Percentiles rank a stretch among this genome's conserved stretches.
Evolutionary conservation across 2,888 invertebrate species (phyloP).

Genomic region (Lampropteryx suffumata): DNA sequence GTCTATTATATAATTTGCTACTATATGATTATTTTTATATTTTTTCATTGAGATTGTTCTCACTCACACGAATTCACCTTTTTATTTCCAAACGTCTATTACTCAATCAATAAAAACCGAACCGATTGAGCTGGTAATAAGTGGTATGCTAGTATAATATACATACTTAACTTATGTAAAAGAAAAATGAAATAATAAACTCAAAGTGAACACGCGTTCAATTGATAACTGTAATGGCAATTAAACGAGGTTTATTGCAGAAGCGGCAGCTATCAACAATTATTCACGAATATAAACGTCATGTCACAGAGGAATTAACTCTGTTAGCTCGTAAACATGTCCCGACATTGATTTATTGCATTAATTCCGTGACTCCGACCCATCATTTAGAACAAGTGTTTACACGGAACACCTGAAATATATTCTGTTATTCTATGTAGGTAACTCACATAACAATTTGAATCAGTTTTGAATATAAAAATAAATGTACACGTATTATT

Average conservation of each 20-base stretch:
- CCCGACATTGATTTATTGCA: conserved; percentile 77
- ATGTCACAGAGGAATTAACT: conserved; percentile 79
- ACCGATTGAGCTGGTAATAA: no score
- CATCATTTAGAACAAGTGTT: conserved; percentile 67
- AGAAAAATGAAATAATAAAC: background rate
- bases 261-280: conserved; percentile 65
- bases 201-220: conserved; percentile 12
- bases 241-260: conserved; percentile 45
- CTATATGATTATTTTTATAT: no score
- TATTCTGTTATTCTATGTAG: conserved; percentile 38
- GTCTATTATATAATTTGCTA: no score
- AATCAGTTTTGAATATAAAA: no score
- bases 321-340: conserved; percentile 81
- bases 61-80: no score
- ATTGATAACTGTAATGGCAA: conserved; percentile 31
- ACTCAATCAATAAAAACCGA: no score
- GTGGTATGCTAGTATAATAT: no score
- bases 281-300: conserved; percentile 80
- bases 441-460: background rate
- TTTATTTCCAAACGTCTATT: no score
- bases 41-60: no score
- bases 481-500: no score
- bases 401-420: conserved; percentile 39
- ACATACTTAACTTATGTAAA: no score
- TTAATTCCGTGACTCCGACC: conserved; percentile 65